phyloP scores from a whole-genome alignment of 2,113 vertebrate genomes.

The Eublepharis macularius region DNA sequence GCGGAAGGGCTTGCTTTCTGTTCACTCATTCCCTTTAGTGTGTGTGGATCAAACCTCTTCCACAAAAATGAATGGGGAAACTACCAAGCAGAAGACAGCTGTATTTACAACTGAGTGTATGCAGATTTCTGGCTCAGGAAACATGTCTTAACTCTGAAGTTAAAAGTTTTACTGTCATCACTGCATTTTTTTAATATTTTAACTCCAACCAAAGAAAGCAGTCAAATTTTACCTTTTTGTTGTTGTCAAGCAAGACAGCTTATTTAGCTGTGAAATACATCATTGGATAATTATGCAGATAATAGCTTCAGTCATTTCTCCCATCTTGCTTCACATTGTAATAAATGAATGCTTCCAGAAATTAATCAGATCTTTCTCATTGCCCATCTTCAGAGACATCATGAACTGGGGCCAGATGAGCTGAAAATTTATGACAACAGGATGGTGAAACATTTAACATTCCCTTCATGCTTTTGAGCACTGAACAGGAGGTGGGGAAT shows the following conservation, averaged over 20 bases:
- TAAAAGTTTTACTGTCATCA: not conserved
- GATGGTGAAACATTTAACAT: slow-evolving; percentile 44
- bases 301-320: slow-evolving; percentile 16
- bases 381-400: slow-evolving; percentile 31
- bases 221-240: not conserved
- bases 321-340: slow-evolving; percentile 18
- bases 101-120: not conserved
- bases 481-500: not conserved
- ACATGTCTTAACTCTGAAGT: not conserved
- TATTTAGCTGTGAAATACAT: slow-evolving; percentile 21
- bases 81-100: not conserved
- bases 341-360: slow-evolving; percentile 21
- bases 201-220: not conserved
- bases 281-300: slow-evolving; percentile 3
- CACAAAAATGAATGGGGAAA: not conserved
- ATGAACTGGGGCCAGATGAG: not conserved
- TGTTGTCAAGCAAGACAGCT: not conserved
- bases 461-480: not conserved
- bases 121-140: not conserved
- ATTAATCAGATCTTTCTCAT: slow-evolving; percentile 21
- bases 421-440: slow-evolving; percentile 38
- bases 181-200: not conserved
- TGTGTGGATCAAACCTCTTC: not conserved
- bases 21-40: not conserved
- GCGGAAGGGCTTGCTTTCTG: not conserved